These are phyloP conservation scores for Cyanoramphus novaezelandiae DNA, from an alignment of 2,113 vertebrate species.

Conservation along the genomic window DNA sequence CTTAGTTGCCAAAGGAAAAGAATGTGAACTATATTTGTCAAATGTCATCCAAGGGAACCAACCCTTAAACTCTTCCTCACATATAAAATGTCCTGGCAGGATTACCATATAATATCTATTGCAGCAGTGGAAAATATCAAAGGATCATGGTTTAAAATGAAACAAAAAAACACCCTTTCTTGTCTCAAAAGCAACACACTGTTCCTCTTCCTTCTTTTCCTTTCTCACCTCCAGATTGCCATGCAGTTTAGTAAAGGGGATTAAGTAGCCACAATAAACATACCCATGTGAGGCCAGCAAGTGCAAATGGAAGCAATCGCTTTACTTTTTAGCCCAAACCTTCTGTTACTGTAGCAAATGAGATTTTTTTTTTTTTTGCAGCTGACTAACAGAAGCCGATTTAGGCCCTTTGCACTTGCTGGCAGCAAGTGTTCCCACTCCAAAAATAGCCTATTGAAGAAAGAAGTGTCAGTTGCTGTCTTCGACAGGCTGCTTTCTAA, in stretches of 20 bases:
- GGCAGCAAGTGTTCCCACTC: slow-evolving; percentile 37
- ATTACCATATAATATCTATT: slow-evolving; percentile 55
- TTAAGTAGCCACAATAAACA: neutral
- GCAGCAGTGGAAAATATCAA: slow-evolving; percentile 63
- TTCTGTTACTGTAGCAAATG: slow-evolving; percentile 37
- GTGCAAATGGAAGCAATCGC: neutral
- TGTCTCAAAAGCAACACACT: neutral
- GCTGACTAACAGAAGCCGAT: slow-evolving; percentile 32
- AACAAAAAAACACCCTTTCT: slow-evolving; percentile 33
- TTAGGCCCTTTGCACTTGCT: slow-evolving; percentile 38
- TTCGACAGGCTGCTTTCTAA: slow-evolving; percentile 49
- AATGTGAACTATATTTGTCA: slow-evolving; percentile 20
- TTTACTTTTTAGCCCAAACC: slow-evolving; percentile 41
- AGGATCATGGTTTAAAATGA: slow-evolving; percentile 38
- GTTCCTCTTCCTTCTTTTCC: neutral
- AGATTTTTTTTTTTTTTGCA: slow-evolving; percentile 28
- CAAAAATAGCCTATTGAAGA: slow-evolving; percentile 52
- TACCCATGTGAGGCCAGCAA: neutral
- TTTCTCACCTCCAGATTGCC: neutral
- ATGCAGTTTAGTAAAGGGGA: neutral
- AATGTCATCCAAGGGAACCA: slow-evolving; percentile 40
- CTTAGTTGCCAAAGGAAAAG: neutral
- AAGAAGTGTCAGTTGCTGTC: slow-evolving; percentile 48
- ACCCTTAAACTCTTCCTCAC: slow-evolving; percentile 20
- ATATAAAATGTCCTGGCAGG: slow-evolving; percentile 38